These are phyloP conservation scores for Sebastes kiyomatsui DNA, from an alignment of 2,797 vertebrate genomes.

Conservation along the genomic window DNA sequence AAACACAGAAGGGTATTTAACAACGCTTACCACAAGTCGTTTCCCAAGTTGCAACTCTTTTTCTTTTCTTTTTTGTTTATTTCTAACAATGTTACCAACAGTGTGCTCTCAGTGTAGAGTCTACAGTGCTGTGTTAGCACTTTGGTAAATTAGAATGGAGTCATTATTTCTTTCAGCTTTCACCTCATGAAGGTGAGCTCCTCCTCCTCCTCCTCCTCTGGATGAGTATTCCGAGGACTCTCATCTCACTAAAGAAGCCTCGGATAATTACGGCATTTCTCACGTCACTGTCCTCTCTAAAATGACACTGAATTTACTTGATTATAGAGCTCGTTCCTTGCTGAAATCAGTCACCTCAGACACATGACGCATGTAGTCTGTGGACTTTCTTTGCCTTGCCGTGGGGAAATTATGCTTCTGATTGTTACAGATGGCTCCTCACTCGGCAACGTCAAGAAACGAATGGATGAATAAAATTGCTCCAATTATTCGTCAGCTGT, in stretches of 20 bases:
- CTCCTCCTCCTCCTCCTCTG: slow-evolving; percentile 16
- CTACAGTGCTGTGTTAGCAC: slow-evolving; percentile 32
- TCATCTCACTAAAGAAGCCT: neutral
- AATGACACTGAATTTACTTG: neutral
- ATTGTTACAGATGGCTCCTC: slow-evolving; percentile 19
- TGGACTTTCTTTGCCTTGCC: neutral
- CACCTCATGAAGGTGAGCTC: slow-evolving; percentile 34
- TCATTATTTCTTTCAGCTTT: slow-evolving; percentile 21
- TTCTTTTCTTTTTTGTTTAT: neutral
- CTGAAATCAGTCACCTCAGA: neutral
- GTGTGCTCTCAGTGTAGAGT: neutral
- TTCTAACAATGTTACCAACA: neutral
- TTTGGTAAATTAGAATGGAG: slow-evolving; percentile 51
- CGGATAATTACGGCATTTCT: slow-evolving; percentile 19
- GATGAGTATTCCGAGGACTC: neutral
- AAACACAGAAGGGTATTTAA: neutral
- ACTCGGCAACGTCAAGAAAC: neutral
- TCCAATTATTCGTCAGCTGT: neutral
- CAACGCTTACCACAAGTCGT: neutral
- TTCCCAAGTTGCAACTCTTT: neutral
- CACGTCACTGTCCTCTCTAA: neutral
- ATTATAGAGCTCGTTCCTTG: neutral
- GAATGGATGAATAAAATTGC: slow-evolving; percentile 1
- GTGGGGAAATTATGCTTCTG: slow-evolving; percentile 19
- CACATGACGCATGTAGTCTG: neutral